These are phyloP conservation scores for Urosaurus nigricauda DNA, from an alignment of 2,797 vertebrate species.

Conservation along the genomic window DNA sequence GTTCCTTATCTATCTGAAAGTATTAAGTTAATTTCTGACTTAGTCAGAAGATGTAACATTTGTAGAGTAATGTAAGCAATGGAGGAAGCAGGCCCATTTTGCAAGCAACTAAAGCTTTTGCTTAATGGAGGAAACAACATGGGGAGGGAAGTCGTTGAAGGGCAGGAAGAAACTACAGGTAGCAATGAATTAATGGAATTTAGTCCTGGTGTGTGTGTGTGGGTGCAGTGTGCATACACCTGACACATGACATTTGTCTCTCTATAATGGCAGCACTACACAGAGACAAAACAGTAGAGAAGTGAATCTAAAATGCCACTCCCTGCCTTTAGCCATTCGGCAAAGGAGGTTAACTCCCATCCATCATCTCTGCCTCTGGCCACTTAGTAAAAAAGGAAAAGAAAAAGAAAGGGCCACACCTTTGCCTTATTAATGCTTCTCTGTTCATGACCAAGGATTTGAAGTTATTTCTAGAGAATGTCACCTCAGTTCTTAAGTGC, in stretches of 20 bases:
- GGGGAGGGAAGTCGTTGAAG: neutral
- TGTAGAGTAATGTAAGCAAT: neutral
- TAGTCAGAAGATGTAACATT: too few relatives aligned
- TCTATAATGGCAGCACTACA: neutral
- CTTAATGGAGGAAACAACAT: neutral
- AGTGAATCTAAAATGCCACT: neutral
- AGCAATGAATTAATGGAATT: neutral
- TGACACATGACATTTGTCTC: neutral
- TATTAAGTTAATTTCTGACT: too few relatives aligned
- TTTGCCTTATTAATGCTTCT: slow-evolving; percentile 2
- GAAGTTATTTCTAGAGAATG: slow-evolving; percentile 22
- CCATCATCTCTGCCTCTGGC: slow-evolving; percentile 10
- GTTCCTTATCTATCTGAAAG: too few relatives aligned
- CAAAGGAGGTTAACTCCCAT: neutral
- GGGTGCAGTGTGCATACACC: neutral
- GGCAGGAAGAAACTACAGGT: neutral
- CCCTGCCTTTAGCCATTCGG: neutral
- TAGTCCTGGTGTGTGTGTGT: neutral
- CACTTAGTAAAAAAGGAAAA: neutral
- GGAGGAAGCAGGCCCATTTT: neutral
- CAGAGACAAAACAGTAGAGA: neutral
- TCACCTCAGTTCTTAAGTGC: slow-evolving; percentile 16
- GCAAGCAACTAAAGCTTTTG: neutral
- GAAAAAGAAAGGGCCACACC: neutral
- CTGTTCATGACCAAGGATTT: neutral